Evolutionary conservation across 2,888 invertebrate species (phyloP).

Genomic region (Eupithecia inturbata): DNA sequence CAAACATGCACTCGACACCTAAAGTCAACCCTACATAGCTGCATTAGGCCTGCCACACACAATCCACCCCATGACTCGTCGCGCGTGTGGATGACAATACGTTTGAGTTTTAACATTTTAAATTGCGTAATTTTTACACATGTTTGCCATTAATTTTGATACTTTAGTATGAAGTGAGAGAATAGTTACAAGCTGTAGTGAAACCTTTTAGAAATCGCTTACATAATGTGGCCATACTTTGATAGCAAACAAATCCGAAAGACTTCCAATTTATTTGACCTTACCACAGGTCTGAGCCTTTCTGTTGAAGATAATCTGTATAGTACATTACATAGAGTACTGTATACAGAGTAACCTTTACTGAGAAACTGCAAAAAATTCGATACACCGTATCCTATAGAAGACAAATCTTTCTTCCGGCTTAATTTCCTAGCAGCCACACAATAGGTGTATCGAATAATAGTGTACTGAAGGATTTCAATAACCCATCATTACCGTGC

Average conservation of each 20-base stretch:
- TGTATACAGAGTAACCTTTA: no score
- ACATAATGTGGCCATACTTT: background rate
- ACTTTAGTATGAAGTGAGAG: background rate
- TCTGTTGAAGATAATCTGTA: background rate
- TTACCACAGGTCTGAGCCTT: background rate
- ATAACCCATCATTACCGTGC: slow-evolving; percentile 44
- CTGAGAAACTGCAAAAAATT: background rate
- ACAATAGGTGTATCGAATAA: background rate
- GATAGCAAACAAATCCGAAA: background rate
- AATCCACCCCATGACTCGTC: slow-evolving; percentile 49
- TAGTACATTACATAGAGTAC: background rate
- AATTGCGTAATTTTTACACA: slow-evolving; percentile 1
- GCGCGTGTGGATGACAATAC: slow-evolving; percentile 48
- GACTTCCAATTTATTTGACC: background rate
- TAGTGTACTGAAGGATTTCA: background rate
- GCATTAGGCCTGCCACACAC: slow-evolving; percentile 64
- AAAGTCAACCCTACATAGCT: slow-evolving; percentile 6
- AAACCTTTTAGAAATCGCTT: background rate
- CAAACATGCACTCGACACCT: slow-evolving; percentile 54
- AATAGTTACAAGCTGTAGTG: background rate
- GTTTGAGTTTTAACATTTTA: slow-evolving; percentile 29
- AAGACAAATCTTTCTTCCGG: background rate
- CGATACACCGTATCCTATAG: background rate
- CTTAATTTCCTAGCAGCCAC: background rate
- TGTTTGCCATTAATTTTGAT: background rate